A percentile compares a stretch with the other conserved stretches of the same genome.
phyloP scores from a whole-genome alignment of 1,140 invertebrate species.

The Mylabris phalerata region DNA sequence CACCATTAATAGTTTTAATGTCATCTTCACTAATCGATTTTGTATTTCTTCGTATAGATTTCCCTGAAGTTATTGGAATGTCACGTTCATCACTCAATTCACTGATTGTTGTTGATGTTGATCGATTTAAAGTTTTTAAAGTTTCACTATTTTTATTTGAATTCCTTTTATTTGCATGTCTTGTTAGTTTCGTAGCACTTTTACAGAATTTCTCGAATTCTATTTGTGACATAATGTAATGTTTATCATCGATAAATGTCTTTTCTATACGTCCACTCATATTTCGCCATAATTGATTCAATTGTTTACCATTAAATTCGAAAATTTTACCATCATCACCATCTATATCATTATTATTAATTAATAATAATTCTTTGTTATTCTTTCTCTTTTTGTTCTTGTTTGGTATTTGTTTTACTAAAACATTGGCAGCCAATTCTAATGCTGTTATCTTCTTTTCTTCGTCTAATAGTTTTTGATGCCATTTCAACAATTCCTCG shows the following conservation, averaged over 20 bases:
- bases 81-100: conserved; percentile 2
- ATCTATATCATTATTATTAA: background rate
- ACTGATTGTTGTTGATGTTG: background rate
- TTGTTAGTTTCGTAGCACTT: conserved; percentile 19
- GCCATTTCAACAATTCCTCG: conserved; percentile 40
- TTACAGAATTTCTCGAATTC: conserved; percentile 26
- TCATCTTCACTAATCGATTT: background rate
- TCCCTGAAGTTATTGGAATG: background rate
- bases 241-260: conserved; percentile 26
- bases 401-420: conserved; percentile 21
- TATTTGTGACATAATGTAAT: conserved; percentile 25
- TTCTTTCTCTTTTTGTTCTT: background rate
- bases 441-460: conserved; percentile 37
- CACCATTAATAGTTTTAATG: background rate
- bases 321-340: conserved; percentile 8
- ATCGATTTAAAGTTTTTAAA: background rate
- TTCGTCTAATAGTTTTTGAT: conserved; percentile 38
- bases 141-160: background rate
- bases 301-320: conserved; percentile 25
- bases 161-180: conserved; percentile 9
- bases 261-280: conserved; percentile 25
- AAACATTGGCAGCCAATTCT: conserved; percentile 34
- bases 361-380: background rate
- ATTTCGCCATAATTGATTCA: conserved; percentile 29
- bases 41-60: background rate